phyloP scores from a whole-genome alignment of 1,140 invertebrate species.

The Penaeus vannamei region DNA sequence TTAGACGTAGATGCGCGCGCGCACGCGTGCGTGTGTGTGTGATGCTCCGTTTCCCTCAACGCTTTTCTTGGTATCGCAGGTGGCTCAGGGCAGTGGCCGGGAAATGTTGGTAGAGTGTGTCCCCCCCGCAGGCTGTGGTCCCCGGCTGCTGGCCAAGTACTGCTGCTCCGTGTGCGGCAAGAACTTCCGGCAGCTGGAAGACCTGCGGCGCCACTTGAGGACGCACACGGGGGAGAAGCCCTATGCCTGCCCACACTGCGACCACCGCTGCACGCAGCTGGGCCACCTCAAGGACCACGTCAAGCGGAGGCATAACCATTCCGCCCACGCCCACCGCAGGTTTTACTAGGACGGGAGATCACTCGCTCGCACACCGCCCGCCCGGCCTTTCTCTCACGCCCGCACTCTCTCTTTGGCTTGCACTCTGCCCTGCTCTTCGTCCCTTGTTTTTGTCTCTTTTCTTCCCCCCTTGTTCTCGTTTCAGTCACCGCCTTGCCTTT shows the following conservation, averaged over 20 bases:
- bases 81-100: slow-evolving; percentile 37
- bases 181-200: slow-evolving; percentile 87
- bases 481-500: no score
- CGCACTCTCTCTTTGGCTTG: no score
- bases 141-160: slow-evolving; percentile 73
- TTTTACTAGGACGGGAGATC: neutral
- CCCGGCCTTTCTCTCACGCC: neutral
- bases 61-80: slow-evolving; percentile 51
- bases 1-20: neutral
- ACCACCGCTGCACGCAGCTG: slow-evolving; percentile 49
- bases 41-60: neutral
- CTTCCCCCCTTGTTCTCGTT: no score
- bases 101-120: slow-evolving; percentile 29
- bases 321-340: neutral
- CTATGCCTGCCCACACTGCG: slow-evolving; percentile 48
- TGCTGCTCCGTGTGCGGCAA: slow-evolving; percentile 93
- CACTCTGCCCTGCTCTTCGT: no score
- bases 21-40: neutral
- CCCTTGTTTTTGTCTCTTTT: no score
- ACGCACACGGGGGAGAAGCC: slow-evolving; percentile 57
- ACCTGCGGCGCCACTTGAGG: slow-evolving; percentile 40
- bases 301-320: slow-evolving; percentile 39
- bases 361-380: neutral
- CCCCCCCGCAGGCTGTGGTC: neutral
- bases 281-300: slow-evolving; percentile 50